phyloP scores from a whole-genome alignment of 2,797 vertebrate species.

The Myoxocephalus aenaeus region DNA sequence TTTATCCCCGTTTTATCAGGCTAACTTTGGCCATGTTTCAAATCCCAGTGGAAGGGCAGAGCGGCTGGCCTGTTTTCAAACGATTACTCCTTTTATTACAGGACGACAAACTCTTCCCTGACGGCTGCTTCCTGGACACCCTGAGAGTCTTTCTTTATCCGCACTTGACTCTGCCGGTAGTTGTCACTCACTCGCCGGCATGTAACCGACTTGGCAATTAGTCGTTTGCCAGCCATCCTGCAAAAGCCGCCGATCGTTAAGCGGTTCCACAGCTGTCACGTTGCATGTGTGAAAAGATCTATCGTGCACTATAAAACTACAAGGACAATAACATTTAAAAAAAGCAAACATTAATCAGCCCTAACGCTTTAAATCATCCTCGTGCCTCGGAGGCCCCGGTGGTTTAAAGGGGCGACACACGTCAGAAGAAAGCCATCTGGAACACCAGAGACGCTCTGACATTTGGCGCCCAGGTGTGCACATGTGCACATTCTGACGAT shows the following conservation, averaged over 20 bases:
- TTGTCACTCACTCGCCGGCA: slow-evolving; percentile 18
- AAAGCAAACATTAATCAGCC: not conserved
- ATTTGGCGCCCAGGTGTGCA: not conserved
- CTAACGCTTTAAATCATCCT: not conserved
- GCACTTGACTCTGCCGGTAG: slow-evolving; percentile 6
- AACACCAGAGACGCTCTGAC: not conserved
- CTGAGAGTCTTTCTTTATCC: not conserved
- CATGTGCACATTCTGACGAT: not conserved
- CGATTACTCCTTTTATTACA: slow-evolving; percentile 35
- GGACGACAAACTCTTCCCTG: not conserved
- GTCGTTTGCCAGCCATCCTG: not conserved
- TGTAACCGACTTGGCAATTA: not conserved
- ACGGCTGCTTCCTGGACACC: not conserved
- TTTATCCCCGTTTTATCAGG: slow-evolving; percentile 46
- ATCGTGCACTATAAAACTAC: not conserved
- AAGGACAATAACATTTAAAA: slow-evolving; percentile 11
- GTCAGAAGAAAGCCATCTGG: not conserved
- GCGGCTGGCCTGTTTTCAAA: slow-evolving; percentile 40
- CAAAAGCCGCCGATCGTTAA: slow-evolving; percentile 15
- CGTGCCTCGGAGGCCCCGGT: not conserved
- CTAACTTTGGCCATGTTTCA: slow-evolving; percentile 47
- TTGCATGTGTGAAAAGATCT: slow-evolving; percentile 18
- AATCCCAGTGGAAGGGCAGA: slow-evolving; percentile 28
- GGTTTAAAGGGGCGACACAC: not conserved
- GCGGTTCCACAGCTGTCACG: slow-evolving; percentile 13